Percentiles rank a stretch among this genome's conserved stretches.
These are phyloP conservation scores for Diogma glabrata DNA, from an alignment of 2,888 invertebrate genomes.

Conservation along the genomic window DNA sequence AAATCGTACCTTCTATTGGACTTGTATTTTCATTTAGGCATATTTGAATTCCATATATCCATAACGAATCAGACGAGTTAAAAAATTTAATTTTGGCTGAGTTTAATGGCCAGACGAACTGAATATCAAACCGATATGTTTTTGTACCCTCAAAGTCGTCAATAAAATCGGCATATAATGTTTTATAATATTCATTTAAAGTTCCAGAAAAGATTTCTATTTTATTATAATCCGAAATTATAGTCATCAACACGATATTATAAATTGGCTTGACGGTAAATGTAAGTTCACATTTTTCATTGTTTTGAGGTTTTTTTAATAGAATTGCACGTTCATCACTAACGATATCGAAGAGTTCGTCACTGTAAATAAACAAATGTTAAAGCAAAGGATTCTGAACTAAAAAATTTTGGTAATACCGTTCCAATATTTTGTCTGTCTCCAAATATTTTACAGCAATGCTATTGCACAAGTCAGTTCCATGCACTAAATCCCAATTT, in stretches of 20 bases:
- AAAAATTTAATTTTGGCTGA: not conserved
- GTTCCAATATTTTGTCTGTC: not conserved
- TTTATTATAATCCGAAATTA: conserved; percentile 29
- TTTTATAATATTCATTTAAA: conserved; percentile 29
- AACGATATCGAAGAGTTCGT: conserved; percentile 1
- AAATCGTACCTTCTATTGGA: conserved; percentile 26
- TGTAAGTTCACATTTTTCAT: conserved; percentile 27
- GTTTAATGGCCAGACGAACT: conserved; percentile 22
- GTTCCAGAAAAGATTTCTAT: conserved; percentile 29
- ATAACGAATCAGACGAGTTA: conserved; percentile 6
- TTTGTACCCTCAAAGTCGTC: conserved; percentile 24
- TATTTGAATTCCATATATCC: conserved; percentile 25
- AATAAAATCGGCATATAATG: conserved; percentile 25
- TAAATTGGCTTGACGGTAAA: conserved; percentile 23
- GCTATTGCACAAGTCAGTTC: not conserved
- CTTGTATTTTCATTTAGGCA: conserved; percentile 29
- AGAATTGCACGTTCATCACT: not conserved
- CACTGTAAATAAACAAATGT: not conserved
- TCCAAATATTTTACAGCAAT: conserved; percentile 1
- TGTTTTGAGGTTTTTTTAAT: not conserved
- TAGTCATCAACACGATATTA: conserved; percentile 27
- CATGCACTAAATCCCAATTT: conserved; percentile 3
- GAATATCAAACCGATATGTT: conserved; percentile 29
- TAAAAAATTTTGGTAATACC: not conserved
- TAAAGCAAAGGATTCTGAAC: not conserved